Base-by-base conservation (phyloP, 2,888 invertebrate genomes). In the Dynastes maya region DNA sequence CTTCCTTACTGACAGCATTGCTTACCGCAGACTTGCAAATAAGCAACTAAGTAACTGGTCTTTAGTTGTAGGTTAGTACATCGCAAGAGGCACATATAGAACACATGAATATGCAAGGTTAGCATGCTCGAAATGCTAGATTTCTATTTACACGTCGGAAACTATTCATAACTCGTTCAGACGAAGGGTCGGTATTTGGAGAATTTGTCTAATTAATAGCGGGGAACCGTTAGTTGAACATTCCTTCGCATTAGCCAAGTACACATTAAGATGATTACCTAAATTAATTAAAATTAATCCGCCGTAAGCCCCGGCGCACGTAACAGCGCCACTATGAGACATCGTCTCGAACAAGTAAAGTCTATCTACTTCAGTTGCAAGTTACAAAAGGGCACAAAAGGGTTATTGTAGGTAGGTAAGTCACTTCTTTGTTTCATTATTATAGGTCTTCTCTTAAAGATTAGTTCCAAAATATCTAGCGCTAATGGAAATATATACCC, bases 281-380 rank as follows among this genome's bases (percentile, higher is more conserved):
- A 80, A 81, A 83, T 83, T 82, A 82, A 82, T 82, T 82, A 82
- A 81, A 83, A 81, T 80, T 81, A 82, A 83, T 79, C 79, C 77
- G 71, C 63, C 63, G 63, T 32, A 63, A 63, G 63, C 63, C 11
- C 11, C 45, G 32, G 13, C 32, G 32, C n/a, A 29, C 27, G 55
- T 22, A 55, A 4, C 55, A 22, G 5, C 55, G n/a, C 27, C 27
- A 9, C 55, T 11, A 29, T 63, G 11, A 63, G 63, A 63, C 63
- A 63, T 29, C 11, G 29, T 27, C 63, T 63, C 63, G 11, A 63
- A 63, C 27, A 32, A 63, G 61, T 27, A 11, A 61, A 32, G 27
- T 27, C 63, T 22, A 5, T 63, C 32, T 55, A 55, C 55, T 63
- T 32, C 11, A 63, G 22, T 63, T 45, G 45, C 45, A 45, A 32